Base-by-base conservation (phyloP, 2,113 vertebrate genomes). In the Sarotherodon lohbergeri region DNA sequence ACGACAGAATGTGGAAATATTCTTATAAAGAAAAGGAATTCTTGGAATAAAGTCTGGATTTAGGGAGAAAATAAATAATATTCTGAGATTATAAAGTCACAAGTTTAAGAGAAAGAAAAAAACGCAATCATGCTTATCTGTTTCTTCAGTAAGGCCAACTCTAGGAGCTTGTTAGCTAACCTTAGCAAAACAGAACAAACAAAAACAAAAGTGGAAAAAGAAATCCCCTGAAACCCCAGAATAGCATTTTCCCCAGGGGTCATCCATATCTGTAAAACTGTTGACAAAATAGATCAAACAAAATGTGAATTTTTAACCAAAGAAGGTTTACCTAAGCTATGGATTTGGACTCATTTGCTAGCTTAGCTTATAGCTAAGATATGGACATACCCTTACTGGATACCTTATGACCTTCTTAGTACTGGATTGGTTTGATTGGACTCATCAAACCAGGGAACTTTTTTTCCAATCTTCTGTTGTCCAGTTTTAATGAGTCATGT, bases 61-160 rank as follows among this genome's bases (percentile, higher is more conserved):
- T 32, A 50, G 4, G 71, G 41, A 50, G 43, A 12, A 76, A 76
- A 76, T 17, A 76, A 76, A 17, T n/a, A 66, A 76, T 48, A 29
- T 76, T 76, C 41, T 46, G 39, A 76, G 68, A 73, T 73, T 17
- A 46, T 73, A 17, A 73, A 48, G 22, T 48, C 68, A 76, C 22
- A 73, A 27, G 41, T 73, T 46, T 46, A 73, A 73, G 68, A 48
- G 5, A 17, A 41, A 73, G 22, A 27, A 27, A 43, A 16, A 6
- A 0, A 0, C 12, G 24, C 39, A 27, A 22, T 27, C 14, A 73
- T 0, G 22, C 39, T 24, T 46, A 27, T 46, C 22, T 73, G 39
- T 27, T 46, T 46, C 22, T 73, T 73, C 22, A 17, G 22, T 46
- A 46, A 73, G 4, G 71, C 14, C 14, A 29, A 24, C 5, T 48